Evolutionary conservation across 2,797 vertebrate species (phyloP).

Genomic region (Telmatherina bonti): DNA sequence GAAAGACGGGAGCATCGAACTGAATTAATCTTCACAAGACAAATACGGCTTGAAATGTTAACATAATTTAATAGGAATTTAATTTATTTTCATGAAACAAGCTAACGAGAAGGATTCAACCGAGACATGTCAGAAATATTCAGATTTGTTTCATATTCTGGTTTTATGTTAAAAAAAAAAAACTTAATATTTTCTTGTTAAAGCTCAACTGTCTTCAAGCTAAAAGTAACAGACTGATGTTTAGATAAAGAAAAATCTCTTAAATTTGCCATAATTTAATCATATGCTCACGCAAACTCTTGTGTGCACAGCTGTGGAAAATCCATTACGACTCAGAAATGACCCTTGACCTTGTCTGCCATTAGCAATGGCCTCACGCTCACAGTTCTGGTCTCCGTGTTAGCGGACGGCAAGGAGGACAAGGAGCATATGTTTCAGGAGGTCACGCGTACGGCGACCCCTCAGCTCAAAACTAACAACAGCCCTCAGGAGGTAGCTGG

Average conservation of each 20-base stretch:
- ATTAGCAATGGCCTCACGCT: conserved; percentile 64
- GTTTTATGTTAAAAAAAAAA: conserved; percentile 38
- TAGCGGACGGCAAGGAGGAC: conserved; percentile 46
- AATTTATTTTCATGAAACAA: conserved; percentile 36
- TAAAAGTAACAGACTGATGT: neutral
- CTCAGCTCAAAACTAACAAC: conserved; percentile 46
- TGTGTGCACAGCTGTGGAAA: conserved; percentile 67
- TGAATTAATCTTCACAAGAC: conserved; percentile 24
- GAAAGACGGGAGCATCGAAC: neutral
- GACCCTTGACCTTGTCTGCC: conserved; percentile 62
- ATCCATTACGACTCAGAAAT: conserved; percentile 66
- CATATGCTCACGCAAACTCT: conserved; percentile 56
- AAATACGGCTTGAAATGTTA: conserved; percentile 24
- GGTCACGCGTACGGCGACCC: conserved; percentile 33
- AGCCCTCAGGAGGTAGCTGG: conserved; percentile 67
- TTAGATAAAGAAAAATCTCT: conserved; percentile 17
- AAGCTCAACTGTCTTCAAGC: conserved; percentile 51
- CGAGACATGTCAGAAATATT: conserved; percentile 27
- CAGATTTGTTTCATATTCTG: too few species aligned
- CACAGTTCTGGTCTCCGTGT: conserved; percentile 42
- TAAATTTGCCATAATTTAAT: conserved; percentile 34
- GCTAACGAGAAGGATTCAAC: conserved; percentile 18
- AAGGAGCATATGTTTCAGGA: conserved; percentile 52
- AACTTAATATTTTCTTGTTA: conserved; percentile 61
- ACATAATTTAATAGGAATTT: neutral